A percentile compares a stretch with the other conserved stretches of the same genome.
These are phyloP conservation scores for Tinamus guttatus DNA, from an alignment of 2,113 vertebrate genomes.

Conservation along the genomic window DNA sequence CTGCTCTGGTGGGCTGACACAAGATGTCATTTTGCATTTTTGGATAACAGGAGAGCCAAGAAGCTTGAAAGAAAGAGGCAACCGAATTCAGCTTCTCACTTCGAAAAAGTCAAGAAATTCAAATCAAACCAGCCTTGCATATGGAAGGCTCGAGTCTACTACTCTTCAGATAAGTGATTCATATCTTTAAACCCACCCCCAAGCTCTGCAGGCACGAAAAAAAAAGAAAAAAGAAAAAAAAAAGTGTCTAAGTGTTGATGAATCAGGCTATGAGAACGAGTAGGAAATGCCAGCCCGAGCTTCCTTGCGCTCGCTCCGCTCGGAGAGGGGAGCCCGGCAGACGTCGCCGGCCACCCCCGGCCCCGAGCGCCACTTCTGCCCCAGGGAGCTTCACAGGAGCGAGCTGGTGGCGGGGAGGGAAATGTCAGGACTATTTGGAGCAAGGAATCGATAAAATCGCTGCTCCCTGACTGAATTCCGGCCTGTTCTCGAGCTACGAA, in stretches of 20 bases:
- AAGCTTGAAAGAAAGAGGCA: constrained; percentile 58
- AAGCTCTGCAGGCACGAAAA: constrained; percentile 33
- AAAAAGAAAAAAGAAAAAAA: too few relatives aligned
- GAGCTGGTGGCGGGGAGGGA: not conserved
- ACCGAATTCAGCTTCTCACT: constrained; percentile 57
- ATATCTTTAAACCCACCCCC: constrained; percentile 50
- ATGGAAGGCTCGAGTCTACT: constrained; percentile 43
- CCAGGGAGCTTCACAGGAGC: not conserved
- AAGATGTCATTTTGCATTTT: constrained; percentile 69
- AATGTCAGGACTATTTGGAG: not conserved
- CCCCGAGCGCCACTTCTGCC: not conserved
- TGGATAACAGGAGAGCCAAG: constrained; percentile 55
- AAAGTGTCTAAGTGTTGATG: not conserved
- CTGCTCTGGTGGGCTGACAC: constrained; percentile 68
- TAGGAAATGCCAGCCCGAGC: not conserved
- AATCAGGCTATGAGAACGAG: not conserved
- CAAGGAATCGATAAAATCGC: not conserved
- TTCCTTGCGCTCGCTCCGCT: not conserved
- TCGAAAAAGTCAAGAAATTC: constrained; percentile 70
- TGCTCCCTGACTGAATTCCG: not conserved
- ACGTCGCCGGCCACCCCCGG: not conserved
- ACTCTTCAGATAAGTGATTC: constrained; percentile 56
- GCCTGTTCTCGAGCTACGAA: not conserved
- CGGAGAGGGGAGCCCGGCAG: not conserved
- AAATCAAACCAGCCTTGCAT: constrained; percentile 63